A percentile compares a stretch with the other conserved stretches of the same genome.
Conservation (phyloP, 2,888 invertebrate genomes). For the Lithophane socia region DNA sequence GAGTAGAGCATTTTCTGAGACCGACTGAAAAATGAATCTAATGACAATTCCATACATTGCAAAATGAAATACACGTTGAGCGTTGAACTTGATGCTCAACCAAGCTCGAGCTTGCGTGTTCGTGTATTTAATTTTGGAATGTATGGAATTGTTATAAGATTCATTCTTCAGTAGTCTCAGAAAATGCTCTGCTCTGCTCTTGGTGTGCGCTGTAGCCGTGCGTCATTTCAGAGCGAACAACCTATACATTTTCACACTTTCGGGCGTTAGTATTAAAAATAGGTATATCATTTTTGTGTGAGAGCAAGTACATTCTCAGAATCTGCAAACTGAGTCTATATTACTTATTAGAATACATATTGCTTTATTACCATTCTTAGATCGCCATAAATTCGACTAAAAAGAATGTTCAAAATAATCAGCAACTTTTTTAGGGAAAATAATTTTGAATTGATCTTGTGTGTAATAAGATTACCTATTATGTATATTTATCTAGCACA, state of each 20-base stretch:
- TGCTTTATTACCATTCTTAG: background rate
- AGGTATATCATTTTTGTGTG: background rate
- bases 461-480: slow-evolving; percentile 18
- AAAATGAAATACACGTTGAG: no score
- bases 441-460: slow-evolving; percentile 20
- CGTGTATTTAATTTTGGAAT: no score
- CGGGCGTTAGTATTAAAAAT: background rate
- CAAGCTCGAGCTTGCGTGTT: no score
- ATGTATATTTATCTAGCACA: slow-evolving; percentile 27
- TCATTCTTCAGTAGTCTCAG: no score
- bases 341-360: slow-evolving; percentile 11
- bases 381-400: background rate
- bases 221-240: no score
- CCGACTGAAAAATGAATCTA: no score
- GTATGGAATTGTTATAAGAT: no score
- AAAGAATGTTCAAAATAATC: background rate
- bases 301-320: slow-evolving; percentile 5
- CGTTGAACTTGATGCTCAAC: no score
- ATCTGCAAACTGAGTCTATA: slow-evolving; percentile 12
- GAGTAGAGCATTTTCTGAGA: no score
- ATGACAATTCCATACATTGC: no score
- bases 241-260: background rate
- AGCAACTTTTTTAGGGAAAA: background rate
- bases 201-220: no score
- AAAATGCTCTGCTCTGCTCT: no score